Evolutionary conservation across 2,888 invertebrate species (phyloP), one percentile per base, ranked within the genome.

Genomic region (Dastarcus helophoroides): DNA sequence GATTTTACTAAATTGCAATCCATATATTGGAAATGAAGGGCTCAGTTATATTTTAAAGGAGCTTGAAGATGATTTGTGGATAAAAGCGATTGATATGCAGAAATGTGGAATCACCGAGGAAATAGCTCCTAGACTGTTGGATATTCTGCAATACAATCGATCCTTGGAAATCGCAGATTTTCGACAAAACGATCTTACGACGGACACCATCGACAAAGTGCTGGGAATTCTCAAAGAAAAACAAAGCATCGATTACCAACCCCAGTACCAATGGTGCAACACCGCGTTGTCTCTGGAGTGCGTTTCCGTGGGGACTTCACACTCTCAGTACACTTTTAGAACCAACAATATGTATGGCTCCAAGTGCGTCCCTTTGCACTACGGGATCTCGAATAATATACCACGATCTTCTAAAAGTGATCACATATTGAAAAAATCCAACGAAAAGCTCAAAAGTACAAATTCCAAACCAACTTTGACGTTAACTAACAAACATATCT

Each of bases 21-120:
- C 73, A 0, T 64, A 65, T 36, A 58, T 85, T 8, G 72, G 75
- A 0, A 80, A 84, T 51, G 61, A 62, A 0, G 84, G 80, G 0
- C 60, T 75, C 0, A 50, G 55, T 15, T 56, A 65, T 11, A 68
- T 85, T 17, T 58, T 79, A 0, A 76, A 80, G 19, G 74, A 77
- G 10, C 63, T 84, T 3, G 69, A 75, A 27, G 85, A 85, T 49
- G 84, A 83, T 53, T 66, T 81, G 28, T 85, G 84, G 84, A 70
- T 85, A 12, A 82, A 80, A 63, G 84, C 79, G 1, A 48, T 85
- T 29, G 84, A 85, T 49, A 58, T 83, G 48, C 83, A 83, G 50
- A 70, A 73, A 43, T 84, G 84, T 50, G 80, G 79, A 1, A 51
- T 85, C 8, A 73, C 78, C 0, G 77, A 82, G 42, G 58, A 60